These are phyloP conservation scores for Pungitius pungitius DNA, from an alignment of 2,113 vertebrate species.

Conservation along the genomic window DNA sequence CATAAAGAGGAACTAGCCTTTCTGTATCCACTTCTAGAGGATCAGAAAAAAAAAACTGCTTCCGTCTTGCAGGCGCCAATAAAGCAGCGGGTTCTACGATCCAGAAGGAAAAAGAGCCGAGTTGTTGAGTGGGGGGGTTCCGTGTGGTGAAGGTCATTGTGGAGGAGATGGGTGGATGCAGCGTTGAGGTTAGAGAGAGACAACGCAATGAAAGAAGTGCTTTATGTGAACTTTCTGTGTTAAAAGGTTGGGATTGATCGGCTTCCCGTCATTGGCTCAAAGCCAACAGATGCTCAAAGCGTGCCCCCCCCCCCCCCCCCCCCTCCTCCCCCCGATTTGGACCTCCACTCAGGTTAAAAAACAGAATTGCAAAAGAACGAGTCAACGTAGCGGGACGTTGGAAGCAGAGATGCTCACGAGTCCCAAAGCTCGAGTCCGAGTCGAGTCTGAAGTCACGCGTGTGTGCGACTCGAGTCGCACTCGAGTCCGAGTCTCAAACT, in stretches of 20 bases:
- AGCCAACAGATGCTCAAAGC: conserved; percentile 23
- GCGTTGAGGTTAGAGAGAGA: neutral
- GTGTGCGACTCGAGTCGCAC: too few species aligned
- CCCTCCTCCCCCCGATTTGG: too few species aligned
- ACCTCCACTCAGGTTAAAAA: neutral
- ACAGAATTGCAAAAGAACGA: neutral
- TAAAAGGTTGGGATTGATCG: conserved; percentile 12
- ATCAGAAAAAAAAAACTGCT: conserved; percentile 28
- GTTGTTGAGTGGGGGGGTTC: conserved; percentile 21
- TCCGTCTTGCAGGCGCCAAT: conserved; percentile 38
- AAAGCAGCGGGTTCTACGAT: conserved; percentile 40
- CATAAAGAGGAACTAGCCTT: neutral
- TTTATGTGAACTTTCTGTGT: conserved; percentile 14
- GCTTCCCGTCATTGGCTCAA: conserved; percentile 5
- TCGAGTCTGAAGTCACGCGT: too few species aligned
- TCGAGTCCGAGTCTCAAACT: too few species aligned
- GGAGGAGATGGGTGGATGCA: conserved; percentile 9
- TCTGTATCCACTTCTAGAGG: conserved; percentile 13
- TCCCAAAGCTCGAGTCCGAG: too few species aligned
- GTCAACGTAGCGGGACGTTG: neutral
- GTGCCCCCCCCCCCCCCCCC: too few species aligned
- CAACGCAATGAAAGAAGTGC: neutral
- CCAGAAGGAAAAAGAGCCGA: conserved; percentile 35
- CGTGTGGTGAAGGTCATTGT: conserved; percentile 49
- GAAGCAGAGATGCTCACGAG: too few species aligned